These are phyloP conservation scores for Noctua comes DNA, from an alignment of 2,888 invertebrate species.

Conservation along the genomic window DNA sequence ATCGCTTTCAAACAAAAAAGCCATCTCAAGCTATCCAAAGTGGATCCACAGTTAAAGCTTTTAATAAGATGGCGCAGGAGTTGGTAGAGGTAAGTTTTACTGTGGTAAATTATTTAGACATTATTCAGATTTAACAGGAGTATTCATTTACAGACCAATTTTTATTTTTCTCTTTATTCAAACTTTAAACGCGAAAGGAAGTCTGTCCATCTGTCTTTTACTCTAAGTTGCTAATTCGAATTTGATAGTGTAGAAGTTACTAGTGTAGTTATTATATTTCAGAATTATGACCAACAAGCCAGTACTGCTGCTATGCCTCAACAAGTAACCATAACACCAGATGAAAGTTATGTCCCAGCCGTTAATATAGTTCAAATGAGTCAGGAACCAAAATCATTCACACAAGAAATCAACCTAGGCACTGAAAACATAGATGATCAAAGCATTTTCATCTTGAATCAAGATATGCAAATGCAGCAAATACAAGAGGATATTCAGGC, in stretches of 20 bases:
- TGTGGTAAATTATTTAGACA: not conserved
- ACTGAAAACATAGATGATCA: constrained; percentile 13
- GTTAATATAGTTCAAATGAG: constrained; percentile 2
- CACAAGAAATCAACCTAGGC: constrained; percentile 12
- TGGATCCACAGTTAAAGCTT: not conserved
- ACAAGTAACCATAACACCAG: constrained; percentile 1
- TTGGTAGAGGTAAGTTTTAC: constrained; percentile 14
- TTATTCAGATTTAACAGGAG: too few species aligned
- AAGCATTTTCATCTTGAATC: constrained; percentile 8
- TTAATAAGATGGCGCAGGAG: constrained; percentile 11
- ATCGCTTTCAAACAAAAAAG: constrained; percentile 2
- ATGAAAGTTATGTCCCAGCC: constrained; percentile 5
- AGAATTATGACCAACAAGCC: not conserved
- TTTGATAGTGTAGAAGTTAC: too few species aligned
- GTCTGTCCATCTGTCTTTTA: too few species aligned
- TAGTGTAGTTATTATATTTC: too few species aligned
- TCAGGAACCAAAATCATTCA: constrained; percentile 6
- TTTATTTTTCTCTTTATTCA: too few species aligned
- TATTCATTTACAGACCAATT: too few species aligned
- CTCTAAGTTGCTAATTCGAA: too few species aligned
- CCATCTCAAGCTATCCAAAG: constrained; percentile 3
- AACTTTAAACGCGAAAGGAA: too few species aligned
- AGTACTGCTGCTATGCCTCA: not conserved
- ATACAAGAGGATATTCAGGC: not conserved
- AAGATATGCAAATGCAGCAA: constrained; percentile 12